Evolutionary conservation across 2,113 vertebrate genomes (phyloP), one percentile per base, ranked within the genome.

Genomic region (Hemiscyllium ocellatum): DNA sequence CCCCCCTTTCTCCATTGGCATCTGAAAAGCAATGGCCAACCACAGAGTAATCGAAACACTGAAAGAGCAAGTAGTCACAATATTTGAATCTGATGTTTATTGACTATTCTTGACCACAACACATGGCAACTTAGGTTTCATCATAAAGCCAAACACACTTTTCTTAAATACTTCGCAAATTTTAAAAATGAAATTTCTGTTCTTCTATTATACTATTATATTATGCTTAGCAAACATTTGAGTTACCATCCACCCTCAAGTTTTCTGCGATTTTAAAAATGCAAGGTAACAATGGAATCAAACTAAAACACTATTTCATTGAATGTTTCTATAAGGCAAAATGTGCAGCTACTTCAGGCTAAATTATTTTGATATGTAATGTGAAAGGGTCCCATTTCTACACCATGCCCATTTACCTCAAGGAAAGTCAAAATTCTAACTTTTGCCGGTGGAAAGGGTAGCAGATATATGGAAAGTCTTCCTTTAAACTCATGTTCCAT

Each of bases 1-100:
- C 99, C 68, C 98, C 99, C 91, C 98, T 98, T 96, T 99, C 99
- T 96, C 98, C 98, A 97, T 98, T 99, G 96, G 98, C 99, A 95
- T 99, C 99, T 99, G 97, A 97, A 96, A 97, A 86, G 69, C 96
- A 83, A 95, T 33, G 47, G 95, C 95, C 50, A 95, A 97, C 96
- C 76, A 97, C 96, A 20, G 0, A 95, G 95, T 33, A 33, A 97
- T 66, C 8, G 22, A 76, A 24, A 76, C 42, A 95, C 52, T 10
- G 4, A 95, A 52, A 95, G 10, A 68, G 85, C 22, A 33, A 52
- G 72, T 13, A 42, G 37, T 52, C 24, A 47, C 42, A 95, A 95
- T 26, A 94, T 19, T 29, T 15, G 10, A 76, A 42, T 24, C 94
- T 42, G 33, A 66, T 93, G 66, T n/a, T 93, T 93, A 6, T 5